Evolutionary conservation across 2,888 invertebrate species (phyloP).

Genomic region (Hydraecia micacea): DNA sequence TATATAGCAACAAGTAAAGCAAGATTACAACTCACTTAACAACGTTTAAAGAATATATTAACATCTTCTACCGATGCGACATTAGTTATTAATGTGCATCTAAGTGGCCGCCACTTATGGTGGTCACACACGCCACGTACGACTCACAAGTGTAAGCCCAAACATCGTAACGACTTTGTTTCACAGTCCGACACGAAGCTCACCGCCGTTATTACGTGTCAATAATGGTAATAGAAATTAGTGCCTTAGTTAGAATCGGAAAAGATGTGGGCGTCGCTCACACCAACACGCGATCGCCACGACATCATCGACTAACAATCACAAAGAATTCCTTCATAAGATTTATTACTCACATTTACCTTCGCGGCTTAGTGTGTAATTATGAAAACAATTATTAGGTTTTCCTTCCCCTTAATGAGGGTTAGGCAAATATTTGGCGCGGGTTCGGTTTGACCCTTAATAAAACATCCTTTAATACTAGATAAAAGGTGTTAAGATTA

Average conservation of each 20-base stretch:
- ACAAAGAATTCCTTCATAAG: constrained; percentile 46
- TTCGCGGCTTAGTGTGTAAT: constrained; percentile 55
- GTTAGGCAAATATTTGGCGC: constrained; percentile 61
- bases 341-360: constrained; percentile 52
- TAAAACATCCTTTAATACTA: constrained; percentile 60
- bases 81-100: constrained; percentile 82
- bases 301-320: constrained; percentile 52
- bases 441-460: constrained; percentile 53
- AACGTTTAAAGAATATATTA: constrained; percentile 81
- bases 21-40: constrained; percentile 75
- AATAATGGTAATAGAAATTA: constrained; percentile 82
- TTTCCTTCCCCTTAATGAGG: constrained; percentile 57
- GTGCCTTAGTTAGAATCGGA: constrained; percentile 74
- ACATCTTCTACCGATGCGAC: constrained; percentile 78
- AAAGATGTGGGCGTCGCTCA: constrained; percentile 66
- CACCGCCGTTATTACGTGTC: constrained; percentile 80
- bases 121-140: constrained; percentile 76
- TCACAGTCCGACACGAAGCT: constrained; percentile 76
- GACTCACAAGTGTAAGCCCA: constrained; percentile 71
- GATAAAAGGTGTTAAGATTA: constrained; percentile 52
- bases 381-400: constrained; percentile 65
- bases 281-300: constrained; percentile 61
- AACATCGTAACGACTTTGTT: constrained; percentile 82
- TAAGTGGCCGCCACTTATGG: constrained; percentile 85
- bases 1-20: constrained; percentile 72